Percentiles rank a stretch among this genome's conserved stretches.
These are phyloP conservation scores for Tachystola acroxantha DNA, from an alignment of 2,888 invertebrate species.

Conservation along the genomic window DNA sequence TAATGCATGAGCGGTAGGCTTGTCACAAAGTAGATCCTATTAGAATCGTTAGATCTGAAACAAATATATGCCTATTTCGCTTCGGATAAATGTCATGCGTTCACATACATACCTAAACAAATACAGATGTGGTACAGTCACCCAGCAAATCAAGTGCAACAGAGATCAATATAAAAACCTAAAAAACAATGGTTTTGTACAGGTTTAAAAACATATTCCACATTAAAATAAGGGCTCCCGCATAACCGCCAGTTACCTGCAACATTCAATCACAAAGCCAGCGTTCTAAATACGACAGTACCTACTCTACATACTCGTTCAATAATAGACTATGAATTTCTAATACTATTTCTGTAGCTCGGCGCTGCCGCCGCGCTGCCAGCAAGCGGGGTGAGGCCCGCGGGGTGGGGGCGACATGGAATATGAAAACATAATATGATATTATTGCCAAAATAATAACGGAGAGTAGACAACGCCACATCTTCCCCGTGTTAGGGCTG, in stretches of 20 bases:
- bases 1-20: no score
- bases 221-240: no score
- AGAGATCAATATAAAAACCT: no score
- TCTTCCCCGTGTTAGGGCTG: conserved; percentile 34
- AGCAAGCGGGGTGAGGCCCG: conserved; percentile 23
- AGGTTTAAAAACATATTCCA: no score
- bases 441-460: conserved; percentile 68
- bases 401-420: conserved; percentile 23
- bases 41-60: no score
- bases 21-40: no score
- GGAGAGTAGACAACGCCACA: conserved; percentile 38
- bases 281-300: conserved; percentile 30
- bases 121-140: no score
- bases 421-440: conserved; percentile 54
- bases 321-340: conserved; percentile 64
- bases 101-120: no score
- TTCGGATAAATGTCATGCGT: no score
- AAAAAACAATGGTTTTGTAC: no score
- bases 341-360: conserved; percentile 59
- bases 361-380: conserved; percentile 46
- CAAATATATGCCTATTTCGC: no score
- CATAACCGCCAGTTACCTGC: conserved; percentile 12
- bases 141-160: no score
- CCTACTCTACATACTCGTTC: conserved; percentile 26
- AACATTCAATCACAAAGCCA: conserved; percentile 13